These are phyloP conservation scores for Notodonta ziczac DNA, from an alignment of 2,888 invertebrate species.

Conservation along the genomic window DNA sequence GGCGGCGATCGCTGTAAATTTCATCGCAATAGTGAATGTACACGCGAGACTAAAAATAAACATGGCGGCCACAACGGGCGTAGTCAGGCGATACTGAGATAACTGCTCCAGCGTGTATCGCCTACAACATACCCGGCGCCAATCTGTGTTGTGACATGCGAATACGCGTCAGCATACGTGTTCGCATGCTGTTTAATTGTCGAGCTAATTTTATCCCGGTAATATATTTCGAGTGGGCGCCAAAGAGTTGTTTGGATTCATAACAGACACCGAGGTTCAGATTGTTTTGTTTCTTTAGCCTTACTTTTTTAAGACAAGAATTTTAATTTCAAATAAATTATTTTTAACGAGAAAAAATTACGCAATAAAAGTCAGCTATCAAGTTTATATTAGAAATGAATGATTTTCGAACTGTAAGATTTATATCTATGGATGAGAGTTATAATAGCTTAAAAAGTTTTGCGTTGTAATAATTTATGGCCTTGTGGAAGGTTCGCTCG, in stretches of 20 bases:
- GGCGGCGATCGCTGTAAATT: conserved; percentile 72
- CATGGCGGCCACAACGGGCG: conserved; percentile 71
- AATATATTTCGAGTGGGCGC: conserved; percentile 49
- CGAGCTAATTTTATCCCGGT: conserved; percentile 55
- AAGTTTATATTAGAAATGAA: conserved; percentile 30
- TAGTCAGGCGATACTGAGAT: conserved; percentile 76
- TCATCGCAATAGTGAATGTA: conserved; percentile 77
- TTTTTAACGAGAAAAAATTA: not conserved
- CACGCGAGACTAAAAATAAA: conserved; percentile 79
- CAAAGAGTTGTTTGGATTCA: conserved; percentile 32
- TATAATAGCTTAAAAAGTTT: conserved; percentile 65
- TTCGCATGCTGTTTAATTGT: conserved; percentile 57
- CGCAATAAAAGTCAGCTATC: conserved; percentile 20
- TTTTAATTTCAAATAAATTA: conserved; percentile 2
- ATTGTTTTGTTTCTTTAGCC: conserved; percentile 1
- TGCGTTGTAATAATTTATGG: conserved; percentile 62
- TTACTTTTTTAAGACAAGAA: conserved; percentile 1
- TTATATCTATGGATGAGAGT: conserved; percentile 52
- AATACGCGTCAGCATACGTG: conserved; percentile 50
- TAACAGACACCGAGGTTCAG: not conserved
- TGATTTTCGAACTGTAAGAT: conserved; percentile 36
- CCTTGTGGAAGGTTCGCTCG: conserved; percentile 46
- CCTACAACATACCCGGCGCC: conserved; percentile 56
- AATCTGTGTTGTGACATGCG: conserved; percentile 60
- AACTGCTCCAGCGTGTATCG: conserved; percentile 66